A percentile compares a stretch with the other conserved stretches of the same genome.
phyloP scores from a whole-genome alignment of 2,888 invertebrate species.

The Doris montereyensis region DNA sequence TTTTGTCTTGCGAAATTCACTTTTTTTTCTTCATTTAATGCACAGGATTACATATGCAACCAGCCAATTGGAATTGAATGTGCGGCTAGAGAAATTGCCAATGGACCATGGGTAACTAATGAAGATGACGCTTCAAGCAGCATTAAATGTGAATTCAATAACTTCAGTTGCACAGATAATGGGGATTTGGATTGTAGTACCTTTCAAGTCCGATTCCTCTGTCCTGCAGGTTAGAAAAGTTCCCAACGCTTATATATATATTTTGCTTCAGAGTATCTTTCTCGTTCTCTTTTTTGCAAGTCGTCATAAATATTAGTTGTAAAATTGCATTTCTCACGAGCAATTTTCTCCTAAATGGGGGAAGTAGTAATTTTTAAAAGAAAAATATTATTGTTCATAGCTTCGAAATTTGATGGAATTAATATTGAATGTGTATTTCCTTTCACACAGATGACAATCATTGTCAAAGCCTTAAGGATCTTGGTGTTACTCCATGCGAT shows the following conservation, averaged over 20 bases:
- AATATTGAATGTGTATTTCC: no score
- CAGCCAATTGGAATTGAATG: constrained; percentile 9
- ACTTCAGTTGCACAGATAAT: not conserved
- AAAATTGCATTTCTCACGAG: no score
- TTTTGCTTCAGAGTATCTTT: no score
- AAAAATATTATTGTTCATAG: no score
- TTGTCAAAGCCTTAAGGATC: constrained; percentile 3
- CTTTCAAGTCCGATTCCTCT: constrained; percentile 35
- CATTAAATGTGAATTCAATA: not conserved
- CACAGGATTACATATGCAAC: constrained; percentile 15
- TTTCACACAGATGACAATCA: constrained; percentile 37
- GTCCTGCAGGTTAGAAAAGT: constrained; percentile 32
- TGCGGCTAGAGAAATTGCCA: not conserved
- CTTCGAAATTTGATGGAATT: no score
- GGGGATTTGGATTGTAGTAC: not conserved
- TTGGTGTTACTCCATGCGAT: constrained; percentile 16
- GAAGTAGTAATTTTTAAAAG: no score
- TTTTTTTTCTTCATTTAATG: no score
- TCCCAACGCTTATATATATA: no score
- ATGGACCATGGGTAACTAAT: not conserved
- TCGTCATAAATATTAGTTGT: no score
- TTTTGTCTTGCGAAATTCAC: no score
- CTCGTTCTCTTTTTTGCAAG: no score
- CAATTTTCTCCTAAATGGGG: no score
- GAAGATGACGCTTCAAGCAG: not conserved